Base-by-base conservation (phyloP, 2,888 invertebrate genomes). In the Drosophila bunnanda region DNA sequence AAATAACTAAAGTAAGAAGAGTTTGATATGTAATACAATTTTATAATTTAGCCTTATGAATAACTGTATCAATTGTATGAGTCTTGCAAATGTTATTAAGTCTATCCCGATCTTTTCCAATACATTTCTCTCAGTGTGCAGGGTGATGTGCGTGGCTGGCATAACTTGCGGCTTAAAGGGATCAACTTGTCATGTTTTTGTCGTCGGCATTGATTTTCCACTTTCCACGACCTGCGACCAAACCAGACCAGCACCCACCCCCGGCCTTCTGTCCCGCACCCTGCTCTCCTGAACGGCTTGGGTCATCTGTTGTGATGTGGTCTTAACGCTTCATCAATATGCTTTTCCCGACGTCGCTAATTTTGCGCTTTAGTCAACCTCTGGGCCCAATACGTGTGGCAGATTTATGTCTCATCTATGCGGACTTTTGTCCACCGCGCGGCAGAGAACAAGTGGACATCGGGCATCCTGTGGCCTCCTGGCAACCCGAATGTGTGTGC, bases 131-230 rank as follows among this genome's bases (percentile, higher is more conserved):
- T 17, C 2, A 54, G 54, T 60, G 59, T 17, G 5, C 50, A 20
- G 48, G 50, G 43, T 46, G 72, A 65, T 76, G 78, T 85, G 77
- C 87, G 85, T 87, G 87, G 85, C 80, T 84, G 80, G 85, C 85
- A 86, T 86, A 86, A 88, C 88, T 88, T 84, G 80, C 88, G 88
- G 89, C 89, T 90, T 90, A 90, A 90, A 87, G 88, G 89, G 88
- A 82, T 90, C 89, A 90, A 90, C 86, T 89, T 90, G 88, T 90
- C 90, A 90, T 85, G 89, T 87, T 76, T 80, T 79, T 89, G 72
- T 64, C 72, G 72, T 58, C 64, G 58, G 88, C 88, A 88, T 88
- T 89, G 81, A 85, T 80, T 81, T 85, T 80, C 77, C 78, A 79
- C 78, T 80, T 86, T 67, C 65, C 71, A 69, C 58, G 70, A 70